Conservation (phyloP, 2,888 invertebrate species). For the Schrankia costaestrigalis region DNA sequence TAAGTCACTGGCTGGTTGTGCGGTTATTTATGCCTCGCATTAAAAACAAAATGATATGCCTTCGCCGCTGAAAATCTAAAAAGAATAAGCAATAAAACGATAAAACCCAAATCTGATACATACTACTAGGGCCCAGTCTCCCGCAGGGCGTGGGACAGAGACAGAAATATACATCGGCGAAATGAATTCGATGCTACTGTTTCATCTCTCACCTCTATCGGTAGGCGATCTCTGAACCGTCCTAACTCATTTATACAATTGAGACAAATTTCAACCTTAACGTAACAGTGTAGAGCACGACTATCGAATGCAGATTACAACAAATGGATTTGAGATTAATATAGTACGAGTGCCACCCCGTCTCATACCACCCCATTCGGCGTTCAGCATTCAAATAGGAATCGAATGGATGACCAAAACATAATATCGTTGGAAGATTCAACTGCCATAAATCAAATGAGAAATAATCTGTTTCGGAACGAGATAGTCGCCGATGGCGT, state of each 20-base stretch:
- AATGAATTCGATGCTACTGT: slow-evolving; percentile 79
- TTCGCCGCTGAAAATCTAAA: slow-evolving; percentile 80
- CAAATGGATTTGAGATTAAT: slow-evolving; percentile 81
- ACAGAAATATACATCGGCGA: slow-evolving; percentile 68
- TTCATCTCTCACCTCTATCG: slow-evolving; percentile 81
- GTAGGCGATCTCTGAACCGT: slow-evolving; percentile 73
- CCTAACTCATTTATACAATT: slow-evolving; percentile 66
- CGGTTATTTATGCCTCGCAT: slow-evolving; percentile 75
- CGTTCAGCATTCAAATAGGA: slow-evolving; percentile 81
- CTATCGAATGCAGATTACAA: slow-evolving; percentile 72
- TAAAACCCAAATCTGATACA: slow-evolving; percentile 81
- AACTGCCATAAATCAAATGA: slow-evolving; percentile 81
- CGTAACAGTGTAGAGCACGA: slow-evolving; percentile 45
- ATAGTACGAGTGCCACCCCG: slow-evolving; percentile 79
- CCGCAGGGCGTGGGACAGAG: slow-evolving; percentile 70
- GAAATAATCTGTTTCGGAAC: slow-evolving; percentile 81
- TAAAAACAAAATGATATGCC: slow-evolving; percentile 81
- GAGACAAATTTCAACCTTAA: slow-evolving; percentile 64
- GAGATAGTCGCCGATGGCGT: slow-evolving; percentile 76
- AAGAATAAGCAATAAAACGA: slow-evolving; percentile 82
- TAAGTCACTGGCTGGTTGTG: slow-evolving; percentile 67
- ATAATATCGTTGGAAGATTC: slow-evolving; percentile 80
- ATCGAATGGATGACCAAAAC: slow-evolving; percentile 82
- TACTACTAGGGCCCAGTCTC: slow-evolving; percentile 76
- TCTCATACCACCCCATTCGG: slow-evolving; percentile 76